Evolutionary conservation across 2,888 invertebrate species (phyloP), one percentile per base, ranked within the genome.

Genomic region (Cryptocephalus primarius): DNA sequence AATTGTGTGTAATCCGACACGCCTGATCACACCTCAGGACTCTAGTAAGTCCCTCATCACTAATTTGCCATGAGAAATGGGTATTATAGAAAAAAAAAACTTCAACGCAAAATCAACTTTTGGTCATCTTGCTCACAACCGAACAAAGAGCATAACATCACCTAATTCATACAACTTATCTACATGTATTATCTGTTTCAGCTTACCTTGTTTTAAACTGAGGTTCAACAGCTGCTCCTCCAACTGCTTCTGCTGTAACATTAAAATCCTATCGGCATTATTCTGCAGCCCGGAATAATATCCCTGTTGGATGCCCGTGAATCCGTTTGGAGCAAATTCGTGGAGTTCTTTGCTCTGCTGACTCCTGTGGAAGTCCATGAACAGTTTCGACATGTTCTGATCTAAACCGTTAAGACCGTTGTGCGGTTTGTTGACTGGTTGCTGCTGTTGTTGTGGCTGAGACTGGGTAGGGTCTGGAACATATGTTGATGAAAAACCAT

Each of bases 321-420:
- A 40, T 13, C 40, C 40, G 14, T n/a, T 13, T 40, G 34, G 4
- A 38, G 44, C 9, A 39, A 40, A 40, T 10, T 36, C 36, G 6
- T 36, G n/a, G 11, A 36, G 36, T 12, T 11, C 12, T 12, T 11
- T 11, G 12, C 12, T 12, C 12, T 36, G n/a, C 36, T 11, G 36
- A 36, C 36, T 36, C 63, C 80, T 79, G 67, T 80, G 78, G 71
- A 82, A 83, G 66, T 83, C 83, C 42, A 78, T 78, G 75, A 83
- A 82, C 69, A 83, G 83, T 66, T 83, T 83, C 50, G 81, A 79
- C 74, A 82, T 81, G 52, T 67, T 66, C 51, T 68, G 66, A 52
- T 68, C 67, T 41, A 68, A 53, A 32, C 65, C 66, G 50, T 63
- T 65, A 39, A 60, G 12, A 31, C 54, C 42, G 65, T 67, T 51